A percentile compares a stretch with the other conserved stretches of the same genome.
phyloP scores from a whole-genome alignment of 2,888 invertebrate genomes.

The Polylopha cassiicola region DNA sequence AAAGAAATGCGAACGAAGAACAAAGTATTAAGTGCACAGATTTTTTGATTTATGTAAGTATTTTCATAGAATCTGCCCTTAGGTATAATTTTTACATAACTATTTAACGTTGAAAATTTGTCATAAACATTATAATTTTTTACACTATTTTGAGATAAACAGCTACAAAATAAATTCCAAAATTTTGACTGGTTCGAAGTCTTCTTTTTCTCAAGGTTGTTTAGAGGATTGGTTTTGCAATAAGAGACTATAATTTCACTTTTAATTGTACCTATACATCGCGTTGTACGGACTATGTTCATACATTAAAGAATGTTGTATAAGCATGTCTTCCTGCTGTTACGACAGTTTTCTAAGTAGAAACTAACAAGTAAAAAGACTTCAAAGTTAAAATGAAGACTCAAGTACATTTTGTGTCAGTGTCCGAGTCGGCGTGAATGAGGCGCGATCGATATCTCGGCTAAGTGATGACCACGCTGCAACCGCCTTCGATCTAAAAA shows the following conservation, averaged over 20 bases:
- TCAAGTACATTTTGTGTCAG: constrained; percentile 20
- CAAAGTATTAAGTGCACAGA: constrained; percentile 3
- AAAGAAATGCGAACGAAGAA: constrained; percentile 12
- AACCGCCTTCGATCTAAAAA: constrained; percentile 20
- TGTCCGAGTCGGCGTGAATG: constrained; percentile 42
- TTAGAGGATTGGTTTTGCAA: background rate
- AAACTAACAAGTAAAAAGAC: no score
- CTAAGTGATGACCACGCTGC: constrained; percentile 39
- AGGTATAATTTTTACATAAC: no score
- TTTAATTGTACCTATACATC: no score
- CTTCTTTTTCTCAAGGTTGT: background rate
- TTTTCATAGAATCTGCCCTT: constrained; percentile 1
- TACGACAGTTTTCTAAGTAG: no score
- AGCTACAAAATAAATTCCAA: no score
- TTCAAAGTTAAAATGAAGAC: constrained; percentile 3
- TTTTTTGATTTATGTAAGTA: constrained; percentile 9
- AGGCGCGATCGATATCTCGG: constrained; percentile 42
- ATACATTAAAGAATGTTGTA: no score
- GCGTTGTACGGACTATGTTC: no score
- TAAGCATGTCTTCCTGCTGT: no score
- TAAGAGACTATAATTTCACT: no score
- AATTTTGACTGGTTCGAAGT: background rate
- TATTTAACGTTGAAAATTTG: no score
- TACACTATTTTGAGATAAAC: no score
- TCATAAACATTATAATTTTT: no score